Evolutionary conservation across 2,797 vertebrate species (phyloP).

Genomic region (Poecilia wingei): DNA sequence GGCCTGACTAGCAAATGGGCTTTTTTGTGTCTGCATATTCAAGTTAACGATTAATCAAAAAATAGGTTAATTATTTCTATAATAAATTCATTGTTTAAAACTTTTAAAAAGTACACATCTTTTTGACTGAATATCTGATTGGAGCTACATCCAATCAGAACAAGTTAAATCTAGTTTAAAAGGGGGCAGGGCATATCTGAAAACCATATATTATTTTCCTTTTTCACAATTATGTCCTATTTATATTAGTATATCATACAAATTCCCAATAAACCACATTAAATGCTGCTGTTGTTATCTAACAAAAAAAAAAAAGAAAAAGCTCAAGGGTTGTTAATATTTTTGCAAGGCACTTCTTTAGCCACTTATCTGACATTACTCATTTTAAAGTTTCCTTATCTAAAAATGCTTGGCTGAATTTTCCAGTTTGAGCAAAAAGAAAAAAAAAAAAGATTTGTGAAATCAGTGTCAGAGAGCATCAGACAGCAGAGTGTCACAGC

Average conservation of each 20-base stretch:
- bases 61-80: too few species aligned
- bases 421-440: not conserved
- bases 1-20: not conserved
- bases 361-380: not conserved
- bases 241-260: not conserved
- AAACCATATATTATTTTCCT: not conserved
- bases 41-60: too few species aligned
- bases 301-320: not conserved
- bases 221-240: not conserved
- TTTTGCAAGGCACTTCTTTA: not conserved
- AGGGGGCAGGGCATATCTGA: not conserved
- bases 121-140: not conserved
- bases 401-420: not conserved
- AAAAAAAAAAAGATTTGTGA: not conserved
- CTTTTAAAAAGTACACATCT: too few species aligned
- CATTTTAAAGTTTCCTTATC: not conserved
- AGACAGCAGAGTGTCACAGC: not conserved
- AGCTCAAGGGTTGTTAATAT: not conserved
- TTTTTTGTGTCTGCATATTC: too few species aligned
- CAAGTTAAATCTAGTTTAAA: not conserved
- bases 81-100: too few species aligned
- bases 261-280: not conserved
- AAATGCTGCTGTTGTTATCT: not conserved
- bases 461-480: not conserved
- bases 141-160: not conserved